Base-by-base conservation (phyloP, 1,140 invertebrate genomes). In the Charaxes varanes region DNA sequence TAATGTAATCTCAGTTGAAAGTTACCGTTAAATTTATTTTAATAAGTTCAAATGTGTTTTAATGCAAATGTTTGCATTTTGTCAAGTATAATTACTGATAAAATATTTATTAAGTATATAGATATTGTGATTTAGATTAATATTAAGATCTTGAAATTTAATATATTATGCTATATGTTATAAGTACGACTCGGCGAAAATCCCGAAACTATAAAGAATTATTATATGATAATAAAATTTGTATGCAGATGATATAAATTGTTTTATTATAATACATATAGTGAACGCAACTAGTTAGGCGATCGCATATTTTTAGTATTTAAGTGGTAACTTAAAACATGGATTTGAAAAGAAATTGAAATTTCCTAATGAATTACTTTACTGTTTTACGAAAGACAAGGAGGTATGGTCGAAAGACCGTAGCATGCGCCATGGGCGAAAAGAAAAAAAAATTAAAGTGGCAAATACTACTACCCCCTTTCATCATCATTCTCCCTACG, bases 61-160 rank as follows among this genome's bases (percentile, higher is more conserved):
- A 27, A 38, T 43, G 30, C 19, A 15, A 40, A n/a, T n/a, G n/a
- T n/a, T 42, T 42, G 46, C 47, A 55, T 55, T 55, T 45, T 40
- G 42, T 44, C 41, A 32, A 41, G 30, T 21, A 21, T 53, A 53
- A 42, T 38, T 40, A 35, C 31, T 42, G 19, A 27, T 14, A 27
- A 32, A 18, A 31, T 27, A 34, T 34, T 41, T 40, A 35, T 47
- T 37, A 38, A 37, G 42, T 30, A 45, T 38, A 42, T 41, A 52
- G 26, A 52, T 57, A 10, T n/a, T 62, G 54, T 62, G 58, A 62
- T 62, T 58, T 62, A 61, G 49, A 44, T 47, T 49, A 49, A 48
- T 41, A 36, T 51, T 51, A 50, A 50, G 45, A 54, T 52, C 49
- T 47, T 53, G 26, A 43, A 14, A 51, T 36, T n/a, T n/a, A n/a